A percentile compares a stretch with the other conserved stretches of the same genome.
These are phyloP conservation scores for Hybos culiciformis DNA, from an alignment of 2,888 invertebrate species.

Conservation along the genomic window DNA sequence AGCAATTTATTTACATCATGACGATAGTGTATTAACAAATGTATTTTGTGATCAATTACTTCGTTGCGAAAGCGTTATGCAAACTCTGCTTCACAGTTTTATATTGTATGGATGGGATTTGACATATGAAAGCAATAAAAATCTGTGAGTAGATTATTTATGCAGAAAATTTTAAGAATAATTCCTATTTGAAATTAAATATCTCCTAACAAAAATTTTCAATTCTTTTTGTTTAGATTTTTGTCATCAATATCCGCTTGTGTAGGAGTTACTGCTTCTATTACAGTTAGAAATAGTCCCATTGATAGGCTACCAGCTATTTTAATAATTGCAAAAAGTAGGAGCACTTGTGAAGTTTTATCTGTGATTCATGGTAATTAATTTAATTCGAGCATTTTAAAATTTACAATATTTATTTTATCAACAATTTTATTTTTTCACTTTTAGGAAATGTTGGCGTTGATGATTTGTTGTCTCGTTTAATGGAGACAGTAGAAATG, in stretches of 20 bases:
- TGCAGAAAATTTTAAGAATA: background rate
- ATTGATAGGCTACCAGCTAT: conserved; percentile 79
- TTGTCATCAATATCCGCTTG: conserved; percentile 59
- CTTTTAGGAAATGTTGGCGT: conserved; percentile 64
- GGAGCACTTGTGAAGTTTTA: conserved; percentile 80
- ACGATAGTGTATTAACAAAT: conserved; percentile 85
- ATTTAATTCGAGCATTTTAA: background rate
- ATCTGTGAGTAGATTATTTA: conserved; percentile 41
- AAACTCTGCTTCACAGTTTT: conserved; percentile 79
- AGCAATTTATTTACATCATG: conserved; percentile 93
- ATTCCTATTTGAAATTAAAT: background rate
- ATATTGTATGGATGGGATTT: conserved; percentile 96
- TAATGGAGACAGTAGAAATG: conserved; percentile 78
- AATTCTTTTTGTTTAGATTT: conserved; percentile 41
- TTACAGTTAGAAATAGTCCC: conserved; percentile 72
- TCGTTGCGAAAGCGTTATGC: conserved; percentile 81
- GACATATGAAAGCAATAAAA: conserved; percentile 73
- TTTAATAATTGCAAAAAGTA: conserved; percentile 73
- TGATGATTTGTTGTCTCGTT: conserved; percentile 72
- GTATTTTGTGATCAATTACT: conserved; percentile 93
- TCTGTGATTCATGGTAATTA: conserved; percentile 71
- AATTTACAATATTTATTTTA: background rate
- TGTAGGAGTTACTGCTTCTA: conserved; percentile 69
- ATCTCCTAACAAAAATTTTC: background rate
- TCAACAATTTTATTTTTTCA: background rate